phyloP scores from a whole-genome alignment of 2,797 vertebrate genomes.

The Tadarida brasiliensis region DNA sequence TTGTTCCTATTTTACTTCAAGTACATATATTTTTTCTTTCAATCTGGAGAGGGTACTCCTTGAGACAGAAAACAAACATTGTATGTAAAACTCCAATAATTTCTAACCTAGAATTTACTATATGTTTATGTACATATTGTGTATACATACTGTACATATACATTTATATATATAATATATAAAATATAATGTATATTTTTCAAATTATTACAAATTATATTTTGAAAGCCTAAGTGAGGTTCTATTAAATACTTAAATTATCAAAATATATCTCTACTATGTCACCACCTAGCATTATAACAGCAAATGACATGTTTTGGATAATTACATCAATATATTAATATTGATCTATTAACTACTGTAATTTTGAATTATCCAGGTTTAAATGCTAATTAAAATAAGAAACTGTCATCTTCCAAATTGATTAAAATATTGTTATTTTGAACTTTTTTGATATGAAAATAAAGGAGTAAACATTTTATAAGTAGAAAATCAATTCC shows the following conservation, averaged over 20 bases:
- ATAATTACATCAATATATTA: neutral
- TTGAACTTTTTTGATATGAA: neutral
- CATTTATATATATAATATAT: neutral
- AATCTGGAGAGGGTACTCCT: neutral
- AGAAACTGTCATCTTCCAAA: neutral
- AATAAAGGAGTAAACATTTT: constrained; percentile 32
- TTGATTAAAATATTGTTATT: neutral
- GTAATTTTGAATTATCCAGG: neutral
- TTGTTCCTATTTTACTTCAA: neutral
- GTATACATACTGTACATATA: neutral
- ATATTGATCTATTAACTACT: neutral
- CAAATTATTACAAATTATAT: constrained; percentile 23
- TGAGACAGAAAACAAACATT: neutral
- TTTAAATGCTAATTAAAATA: constrained; percentile 24
- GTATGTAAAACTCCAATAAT: neutral
- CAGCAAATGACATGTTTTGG: neutral
- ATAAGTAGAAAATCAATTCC: neutral
- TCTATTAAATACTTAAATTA: constrained; percentile 10
- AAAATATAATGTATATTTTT: neutral
- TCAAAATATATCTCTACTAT: neutral
- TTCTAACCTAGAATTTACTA: neutral
- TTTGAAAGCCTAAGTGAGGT: neutral
- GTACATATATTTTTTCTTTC: neutral
- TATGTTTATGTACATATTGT: neutral
- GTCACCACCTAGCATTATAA: neutral